Evolutionary conservation across 1,140 invertebrate species (phyloP).

Genomic region (Megalopta genalis): DNA sequence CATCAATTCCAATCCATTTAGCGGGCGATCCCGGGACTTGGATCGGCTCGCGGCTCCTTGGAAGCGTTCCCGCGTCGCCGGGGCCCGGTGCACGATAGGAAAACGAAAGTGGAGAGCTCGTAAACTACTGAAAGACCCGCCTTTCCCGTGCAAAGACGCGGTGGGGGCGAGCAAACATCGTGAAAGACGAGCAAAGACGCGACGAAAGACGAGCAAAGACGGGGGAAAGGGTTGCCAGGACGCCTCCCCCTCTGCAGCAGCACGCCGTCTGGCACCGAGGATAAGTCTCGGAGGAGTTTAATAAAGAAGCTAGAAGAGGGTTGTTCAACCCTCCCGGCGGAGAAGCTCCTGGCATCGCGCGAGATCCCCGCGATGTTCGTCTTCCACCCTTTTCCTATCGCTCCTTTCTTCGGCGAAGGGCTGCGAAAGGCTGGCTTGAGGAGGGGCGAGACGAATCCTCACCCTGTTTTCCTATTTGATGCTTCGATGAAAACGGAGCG

Average conservation of each 20-base stretch:
- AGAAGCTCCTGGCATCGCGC: neutral
- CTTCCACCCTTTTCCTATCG: neutral
- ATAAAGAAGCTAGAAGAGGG: neutral
- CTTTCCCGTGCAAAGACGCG: neutral
- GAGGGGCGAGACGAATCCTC: neutral
- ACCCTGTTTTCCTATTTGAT: too few relatives aligned
- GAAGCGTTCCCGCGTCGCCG: conserved; percentile 26
- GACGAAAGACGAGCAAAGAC: too few relatives aligned
- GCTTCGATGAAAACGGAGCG: too few relatives aligned
- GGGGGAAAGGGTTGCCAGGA: neutral
- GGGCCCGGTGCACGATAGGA: neutral
- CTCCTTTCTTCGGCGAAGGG: neutral
- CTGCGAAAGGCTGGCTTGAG: too few relatives aligned
- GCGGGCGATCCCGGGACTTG: neutral
- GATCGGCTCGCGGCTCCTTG: conserved; percentile 26
- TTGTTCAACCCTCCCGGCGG: neutral
- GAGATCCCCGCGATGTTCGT: neutral
- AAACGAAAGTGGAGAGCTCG: neutral
- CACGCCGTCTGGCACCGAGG: neutral
- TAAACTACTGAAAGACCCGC: neutral
- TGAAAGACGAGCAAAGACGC: too few relatives aligned
- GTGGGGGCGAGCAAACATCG: too few relatives aligned
- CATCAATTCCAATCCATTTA: conserved; percentile 29
- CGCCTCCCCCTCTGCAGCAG: neutral
- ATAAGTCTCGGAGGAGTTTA: neutral